Evolutionary conservation across 1,140 invertebrate species (phyloP).

Genomic region (Octopus bimaculoides): DNA sequence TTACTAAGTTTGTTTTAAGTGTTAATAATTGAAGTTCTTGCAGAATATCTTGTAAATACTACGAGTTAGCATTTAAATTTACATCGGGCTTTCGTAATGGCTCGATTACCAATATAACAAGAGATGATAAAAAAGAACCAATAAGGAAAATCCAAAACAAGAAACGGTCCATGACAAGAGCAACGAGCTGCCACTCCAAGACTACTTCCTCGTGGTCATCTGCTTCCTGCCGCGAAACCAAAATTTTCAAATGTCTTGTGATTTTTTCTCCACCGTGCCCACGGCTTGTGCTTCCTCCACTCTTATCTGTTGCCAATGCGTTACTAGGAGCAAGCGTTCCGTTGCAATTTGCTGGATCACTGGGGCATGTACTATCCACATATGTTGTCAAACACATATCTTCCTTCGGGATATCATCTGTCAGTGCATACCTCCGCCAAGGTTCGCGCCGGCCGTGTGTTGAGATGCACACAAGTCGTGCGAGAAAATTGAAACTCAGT

Average conservation of each 20-base stretch:
- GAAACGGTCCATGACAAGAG: constrained; percentile 97
- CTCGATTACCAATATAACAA: constrained; percentile 95
- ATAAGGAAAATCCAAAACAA: constrained; percentile 97
- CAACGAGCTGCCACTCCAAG: constrained; percentile 97
- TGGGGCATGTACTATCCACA: constrained; percentile 15
- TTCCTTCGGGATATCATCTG: constrained; percentile 1
- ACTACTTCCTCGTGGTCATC: constrained; percentile 41
- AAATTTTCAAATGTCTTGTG: constrained; percentile 32
- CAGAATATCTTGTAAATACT: background rate
- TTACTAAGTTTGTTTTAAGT: background rate
- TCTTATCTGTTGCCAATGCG: background rate
- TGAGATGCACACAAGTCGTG: constrained; percentile 31
- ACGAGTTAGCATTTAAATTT: background rate
- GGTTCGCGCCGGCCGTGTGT: constrained; percentile 11
- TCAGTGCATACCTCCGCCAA: background rate
- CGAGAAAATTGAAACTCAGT: constrained; percentile 30
- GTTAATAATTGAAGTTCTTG: background rate
- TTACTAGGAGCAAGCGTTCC: constrained; percentile 13
- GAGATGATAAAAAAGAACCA: constrained; percentile 86
- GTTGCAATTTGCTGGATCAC: constrained; percentile 23
- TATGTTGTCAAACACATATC: constrained; percentile 29
- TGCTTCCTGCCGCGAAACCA: constrained; percentile 40
- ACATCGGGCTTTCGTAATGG: constrained; percentile 62
- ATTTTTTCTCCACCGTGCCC: constrained; percentile 31
- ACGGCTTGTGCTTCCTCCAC: constrained; percentile 6